phyloP scores from a whole-genome alignment of 2,888 invertebrate species.

The Deroplatys truncata region DNA sequence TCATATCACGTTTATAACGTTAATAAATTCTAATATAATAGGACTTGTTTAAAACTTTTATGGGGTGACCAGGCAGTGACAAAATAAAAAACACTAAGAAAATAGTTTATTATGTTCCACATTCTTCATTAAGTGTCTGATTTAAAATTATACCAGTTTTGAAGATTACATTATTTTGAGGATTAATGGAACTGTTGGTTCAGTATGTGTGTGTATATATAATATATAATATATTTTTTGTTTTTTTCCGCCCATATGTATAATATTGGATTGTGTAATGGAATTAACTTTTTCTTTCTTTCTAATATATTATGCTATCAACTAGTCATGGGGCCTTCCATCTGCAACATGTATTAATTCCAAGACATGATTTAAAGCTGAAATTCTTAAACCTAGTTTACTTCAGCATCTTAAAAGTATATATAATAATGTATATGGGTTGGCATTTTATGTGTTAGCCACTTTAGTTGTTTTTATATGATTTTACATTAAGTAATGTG shows the following conservation, averaged over 20 bases:
- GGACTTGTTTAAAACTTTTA: constrained; percentile 22
- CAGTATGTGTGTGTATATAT: background rate
- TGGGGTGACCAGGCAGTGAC: constrained; percentile 28
- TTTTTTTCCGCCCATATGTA: background rate
- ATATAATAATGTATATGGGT: constrained; percentile 5
- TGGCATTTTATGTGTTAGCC: constrained; percentile 3
- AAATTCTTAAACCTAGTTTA: constrained; percentile 6
- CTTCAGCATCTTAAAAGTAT: background rate
- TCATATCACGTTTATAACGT: constrained; percentile 23
- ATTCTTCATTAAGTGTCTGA: constrained; percentile 10
- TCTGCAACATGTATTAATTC: background rate
- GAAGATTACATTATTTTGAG: constrained; percentile 14
- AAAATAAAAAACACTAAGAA: constrained; percentile 28
- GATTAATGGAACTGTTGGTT: background rate
- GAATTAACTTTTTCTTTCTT: background rate
- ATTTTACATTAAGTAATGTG: constrained; percentile 21
- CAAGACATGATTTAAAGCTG: constrained; percentile 1
- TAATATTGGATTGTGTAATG: background rate
- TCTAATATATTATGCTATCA: constrained; percentile 3
- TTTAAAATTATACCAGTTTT: constrained; percentile 19
- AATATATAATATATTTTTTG: background rate
- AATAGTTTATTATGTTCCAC: constrained; percentile 23
- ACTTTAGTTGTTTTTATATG: constrained; percentile 15
- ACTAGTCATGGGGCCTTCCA: background rate
- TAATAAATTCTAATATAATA: constrained; percentile 21